These are phyloP conservation scores for Sinella curviseta DNA, from an alignment of 1,140 invertebrate species.

Conservation along the genomic window DNA sequence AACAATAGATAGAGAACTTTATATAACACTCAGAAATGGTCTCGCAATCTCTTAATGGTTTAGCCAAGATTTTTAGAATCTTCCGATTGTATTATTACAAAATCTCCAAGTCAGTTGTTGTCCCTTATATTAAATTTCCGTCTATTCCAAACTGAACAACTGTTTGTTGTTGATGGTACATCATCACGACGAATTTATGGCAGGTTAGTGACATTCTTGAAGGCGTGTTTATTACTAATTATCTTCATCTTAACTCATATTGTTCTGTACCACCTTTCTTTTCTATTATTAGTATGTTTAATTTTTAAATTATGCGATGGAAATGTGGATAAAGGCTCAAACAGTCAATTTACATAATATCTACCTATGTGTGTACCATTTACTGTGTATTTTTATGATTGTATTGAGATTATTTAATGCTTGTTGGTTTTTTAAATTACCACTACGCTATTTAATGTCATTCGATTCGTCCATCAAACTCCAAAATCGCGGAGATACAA, in stretches of 20 bases:
- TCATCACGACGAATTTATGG: background rate
- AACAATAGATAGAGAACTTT: background rate
- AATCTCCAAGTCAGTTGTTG: background rate
- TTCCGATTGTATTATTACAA: slow-evolving; percentile 18
- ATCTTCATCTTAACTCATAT: background rate
- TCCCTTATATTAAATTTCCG: background rate
- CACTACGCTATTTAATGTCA: background rate
- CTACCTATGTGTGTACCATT: background rate
- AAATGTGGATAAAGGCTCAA: background rate
- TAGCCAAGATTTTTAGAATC: slow-evolving; percentile 12
- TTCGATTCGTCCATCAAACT: background rate
- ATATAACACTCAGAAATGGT: background rate
- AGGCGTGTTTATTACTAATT: background rate
- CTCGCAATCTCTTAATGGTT: background rate
- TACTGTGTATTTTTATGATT: background rate
- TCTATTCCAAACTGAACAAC: background rate
- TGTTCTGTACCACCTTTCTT: background rate
- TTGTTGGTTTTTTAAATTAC: background rate
- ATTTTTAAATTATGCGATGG: background rate
- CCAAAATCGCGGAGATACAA: background rate
- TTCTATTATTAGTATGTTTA: background rate
- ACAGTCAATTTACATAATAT: background rate
- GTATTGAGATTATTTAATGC: background rate
- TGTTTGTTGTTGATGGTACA: background rate
- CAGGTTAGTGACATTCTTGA: background rate